Conservation (phyloP, 2,113 vertebrate species). For the Bettongia penicillata region DNA sequence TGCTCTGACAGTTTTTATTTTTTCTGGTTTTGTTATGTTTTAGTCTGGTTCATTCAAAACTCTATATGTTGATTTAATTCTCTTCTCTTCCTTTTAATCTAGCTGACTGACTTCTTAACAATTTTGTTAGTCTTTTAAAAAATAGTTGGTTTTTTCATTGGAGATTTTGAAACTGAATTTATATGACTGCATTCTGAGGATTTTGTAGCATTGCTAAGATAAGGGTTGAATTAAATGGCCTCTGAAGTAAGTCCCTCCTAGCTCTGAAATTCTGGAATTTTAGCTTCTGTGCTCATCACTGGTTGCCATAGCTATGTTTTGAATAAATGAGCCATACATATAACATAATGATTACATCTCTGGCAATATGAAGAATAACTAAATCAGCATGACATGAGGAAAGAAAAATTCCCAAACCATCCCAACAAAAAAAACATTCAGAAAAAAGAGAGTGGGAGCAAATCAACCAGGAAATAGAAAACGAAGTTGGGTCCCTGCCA, state of each 20-base stretch:
- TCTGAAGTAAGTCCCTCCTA: background rate
- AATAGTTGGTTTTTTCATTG: background rate
- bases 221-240: background rate
- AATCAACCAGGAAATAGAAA: background rate
- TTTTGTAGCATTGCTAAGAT: background rate
- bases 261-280: conserved; percentile 31
- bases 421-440: conserved; percentile 20
- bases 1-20: background rate
- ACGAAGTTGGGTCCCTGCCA: conserved; percentile 11
- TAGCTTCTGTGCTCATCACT: background rate
- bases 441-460: background rate
- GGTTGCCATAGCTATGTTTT: background rate
- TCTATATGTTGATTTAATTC: background rate
- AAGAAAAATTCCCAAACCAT: background rate
- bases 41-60: background rate
- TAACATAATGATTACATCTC: conserved; percentile 14
- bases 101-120: background rate
- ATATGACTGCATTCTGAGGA: background rate
- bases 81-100: background rate
- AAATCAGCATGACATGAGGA: background rate
- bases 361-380: conserved; percentile 32
- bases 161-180: background rate
- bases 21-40: background rate
- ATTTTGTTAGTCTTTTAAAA: background rate
- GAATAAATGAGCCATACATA: conserved; percentile 37